phyloP scores from a whole-genome alignment of 2,113 vertebrate species.

The Apeltes quadracus region DNA sequence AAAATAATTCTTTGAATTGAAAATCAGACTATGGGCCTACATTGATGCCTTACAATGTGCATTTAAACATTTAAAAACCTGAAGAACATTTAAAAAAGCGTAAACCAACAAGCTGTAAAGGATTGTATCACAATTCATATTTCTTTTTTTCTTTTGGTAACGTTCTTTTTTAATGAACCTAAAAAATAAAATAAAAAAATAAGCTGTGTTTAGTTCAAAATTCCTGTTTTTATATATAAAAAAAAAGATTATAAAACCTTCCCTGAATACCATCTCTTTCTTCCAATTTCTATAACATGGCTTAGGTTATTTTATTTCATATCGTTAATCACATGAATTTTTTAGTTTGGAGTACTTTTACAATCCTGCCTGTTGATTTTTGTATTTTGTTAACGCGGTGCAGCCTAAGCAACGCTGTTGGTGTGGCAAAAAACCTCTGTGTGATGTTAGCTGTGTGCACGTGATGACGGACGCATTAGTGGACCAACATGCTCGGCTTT shows the following conservation, averaged over 20 bases:
- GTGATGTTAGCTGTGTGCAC: conserved; percentile 15
- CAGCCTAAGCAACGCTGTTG: conserved; percentile 11
- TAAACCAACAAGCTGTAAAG: neutral
- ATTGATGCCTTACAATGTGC: neutral
- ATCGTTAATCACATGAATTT: neutral
- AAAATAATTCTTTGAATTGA: neutral
- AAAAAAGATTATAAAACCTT: neutral
- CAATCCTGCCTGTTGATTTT: conserved; percentile 7
- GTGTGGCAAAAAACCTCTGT: conserved; percentile 17
- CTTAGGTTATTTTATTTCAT: neutral
- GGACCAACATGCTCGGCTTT: conserved; percentile 49
- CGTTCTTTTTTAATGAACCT: neutral
- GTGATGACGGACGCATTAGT: conserved; percentile 51
- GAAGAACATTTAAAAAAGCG: neutral
- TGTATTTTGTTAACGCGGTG: conserved; percentile 11
- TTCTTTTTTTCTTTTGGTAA: neutral
- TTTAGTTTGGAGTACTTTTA: neutral
- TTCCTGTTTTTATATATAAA: neutral
- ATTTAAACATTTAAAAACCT: conserved; percentile 15
- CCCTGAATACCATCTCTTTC: neutral
- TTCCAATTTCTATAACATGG: neutral
- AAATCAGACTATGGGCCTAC: neutral
- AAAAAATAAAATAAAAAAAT: neutral
- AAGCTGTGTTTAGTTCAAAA: neutral
- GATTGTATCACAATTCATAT: neutral